These are phyloP conservation scores for Holothuria leucospilota DNA, from an alignment of 53 echinoderm and acorn worm genomes.

Conservation along the genomic window DNA sequence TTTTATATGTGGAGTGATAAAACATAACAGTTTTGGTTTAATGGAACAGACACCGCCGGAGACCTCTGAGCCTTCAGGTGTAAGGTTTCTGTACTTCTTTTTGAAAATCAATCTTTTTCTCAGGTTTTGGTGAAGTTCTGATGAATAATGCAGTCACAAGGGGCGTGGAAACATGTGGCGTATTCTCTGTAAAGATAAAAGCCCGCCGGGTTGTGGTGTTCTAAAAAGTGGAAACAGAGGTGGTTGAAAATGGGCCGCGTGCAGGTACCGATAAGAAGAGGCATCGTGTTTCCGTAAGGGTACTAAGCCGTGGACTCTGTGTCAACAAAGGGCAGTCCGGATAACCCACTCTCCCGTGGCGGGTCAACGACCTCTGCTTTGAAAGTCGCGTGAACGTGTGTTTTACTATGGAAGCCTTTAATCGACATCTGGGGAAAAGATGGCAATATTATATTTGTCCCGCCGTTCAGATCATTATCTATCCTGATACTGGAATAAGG, in stretches of 20 bases:
- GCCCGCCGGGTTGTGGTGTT: constrained; percentile 31
- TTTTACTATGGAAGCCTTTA: too few relatives aligned
- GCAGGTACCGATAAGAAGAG: constrained; percentile 27
- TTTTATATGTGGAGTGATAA: not conserved
- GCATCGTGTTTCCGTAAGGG: constrained; percentile 28
- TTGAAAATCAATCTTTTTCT: constrained; percentile 15
- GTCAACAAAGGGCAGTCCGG: constrained; percentile 37
- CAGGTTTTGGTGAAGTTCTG: not conserved
- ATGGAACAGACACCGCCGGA: constrained; percentile 19
- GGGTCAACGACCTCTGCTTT: constrained; percentile 25
- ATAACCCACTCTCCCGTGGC: constrained; percentile 34
- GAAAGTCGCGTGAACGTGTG: not conserved
- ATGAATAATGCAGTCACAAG: constrained; percentile 21
- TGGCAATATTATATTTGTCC: too few relatives aligned
- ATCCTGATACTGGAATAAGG: too few relatives aligned
- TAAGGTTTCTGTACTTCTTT: constrained; percentile 1
- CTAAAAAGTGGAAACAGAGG: constrained; percentile 14
- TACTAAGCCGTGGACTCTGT: constrained; percentile 41
- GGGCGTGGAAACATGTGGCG: constrained; percentile 33
- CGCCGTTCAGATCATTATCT: too few relatives aligned
- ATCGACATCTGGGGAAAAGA: too few relatives aligned
- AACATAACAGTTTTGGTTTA: constrained; percentile 29
- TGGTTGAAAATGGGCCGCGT: constrained; percentile 36
- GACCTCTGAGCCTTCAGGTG: constrained; percentile 1
- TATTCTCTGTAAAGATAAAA: not conserved